Evolutionary conservation across 2,888 invertebrate genomes (phyloP), one percentile per base, ranked within the genome.

Genomic region (Subacronicta megacephala): DNA sequence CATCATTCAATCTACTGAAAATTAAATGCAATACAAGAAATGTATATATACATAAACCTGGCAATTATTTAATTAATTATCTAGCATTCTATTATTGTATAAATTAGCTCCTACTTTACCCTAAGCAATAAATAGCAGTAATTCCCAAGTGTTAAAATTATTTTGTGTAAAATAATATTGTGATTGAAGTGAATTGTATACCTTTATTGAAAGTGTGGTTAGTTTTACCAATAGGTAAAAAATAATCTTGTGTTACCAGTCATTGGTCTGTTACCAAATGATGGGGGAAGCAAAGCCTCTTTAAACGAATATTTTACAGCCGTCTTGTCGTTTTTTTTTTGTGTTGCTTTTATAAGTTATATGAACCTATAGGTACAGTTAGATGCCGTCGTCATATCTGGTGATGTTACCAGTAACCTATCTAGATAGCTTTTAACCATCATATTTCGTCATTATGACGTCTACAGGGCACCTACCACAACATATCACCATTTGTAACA

Each of bases 181-280:
- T 2, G 20, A 46, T 41, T 33, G 9, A 45, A 29, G 43, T 40
- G 46, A 37, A 12, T 6, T 23, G 16, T 46, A 60, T 9, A 31
- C 12, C 40, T 9, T 29, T 15, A 20, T 17, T 36, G 23, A 23
- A 36, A 15, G 12, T 16, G 13, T 44, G 26, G 18, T 46, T 23
- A 51, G 23, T 45, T 49, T 61, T 65, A 74, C 74, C 68, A 68
- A 29, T 60, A 42, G 37, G 41, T 53, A 38, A 51, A 53, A 43
- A 53, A 61, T 29, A 54, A 51, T 45, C 5, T 47, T 47, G 38
- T 57, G 73, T 77, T 73, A 77, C 77, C 75, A 56, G 36, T 41
- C 9, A 40, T 60, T 67, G 61, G 62, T 57, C 35, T 49, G 71
- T 77, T 77, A 77, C 77, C 77, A 37, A 26, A 36, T 9, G 16